These are phyloP conservation scores for Psephotus haematonotus DNA, from an alignment of 2,113 vertebrate species.

Conservation along the genomic window DNA sequence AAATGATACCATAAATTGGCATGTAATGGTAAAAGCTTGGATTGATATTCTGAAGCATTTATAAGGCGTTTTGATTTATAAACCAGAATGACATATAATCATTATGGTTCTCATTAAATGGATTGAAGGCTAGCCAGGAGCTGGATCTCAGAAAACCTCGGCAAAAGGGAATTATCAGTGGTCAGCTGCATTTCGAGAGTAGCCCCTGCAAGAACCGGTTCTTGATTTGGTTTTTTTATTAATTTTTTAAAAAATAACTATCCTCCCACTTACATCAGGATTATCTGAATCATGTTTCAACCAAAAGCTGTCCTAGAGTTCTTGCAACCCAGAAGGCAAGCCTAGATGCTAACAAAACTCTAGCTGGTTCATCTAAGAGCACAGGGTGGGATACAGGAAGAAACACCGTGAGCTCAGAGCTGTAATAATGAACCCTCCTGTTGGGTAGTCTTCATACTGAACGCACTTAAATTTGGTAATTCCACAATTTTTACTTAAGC, in stretches of 20 bases:
- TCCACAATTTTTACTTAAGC: background rate
- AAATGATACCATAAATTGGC: background rate
- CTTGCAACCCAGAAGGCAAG: background rate
- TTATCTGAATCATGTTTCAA: background rate
- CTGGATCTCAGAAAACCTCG: constrained; percentile 17
- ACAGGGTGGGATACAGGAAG: background rate
- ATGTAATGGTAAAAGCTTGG: constrained; percentile 11
- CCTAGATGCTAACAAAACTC: background rate
- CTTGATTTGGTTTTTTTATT: background rate
- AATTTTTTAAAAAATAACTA: background rate
- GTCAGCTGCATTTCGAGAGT: background rate
- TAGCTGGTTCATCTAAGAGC: background rate
- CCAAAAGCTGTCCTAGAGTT: background rate
- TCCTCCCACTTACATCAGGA: background rate
- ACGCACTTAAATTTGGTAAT: background rate
- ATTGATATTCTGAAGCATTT: constrained; percentile 41
- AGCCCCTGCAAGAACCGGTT: background rate
- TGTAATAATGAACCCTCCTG: background rate
- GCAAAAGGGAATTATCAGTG: background rate
- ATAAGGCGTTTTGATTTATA: constrained; percentile 41
- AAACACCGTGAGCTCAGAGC: background rate
- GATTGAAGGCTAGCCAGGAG: constrained; percentile 19
- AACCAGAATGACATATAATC: constrained; percentile 45
- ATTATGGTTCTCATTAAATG: constrained; percentile 39
- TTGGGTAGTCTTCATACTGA: background rate